Evolutionary conservation across 1,140 invertebrate species (phyloP).

Genomic region (Drosophila insularis): DNA sequence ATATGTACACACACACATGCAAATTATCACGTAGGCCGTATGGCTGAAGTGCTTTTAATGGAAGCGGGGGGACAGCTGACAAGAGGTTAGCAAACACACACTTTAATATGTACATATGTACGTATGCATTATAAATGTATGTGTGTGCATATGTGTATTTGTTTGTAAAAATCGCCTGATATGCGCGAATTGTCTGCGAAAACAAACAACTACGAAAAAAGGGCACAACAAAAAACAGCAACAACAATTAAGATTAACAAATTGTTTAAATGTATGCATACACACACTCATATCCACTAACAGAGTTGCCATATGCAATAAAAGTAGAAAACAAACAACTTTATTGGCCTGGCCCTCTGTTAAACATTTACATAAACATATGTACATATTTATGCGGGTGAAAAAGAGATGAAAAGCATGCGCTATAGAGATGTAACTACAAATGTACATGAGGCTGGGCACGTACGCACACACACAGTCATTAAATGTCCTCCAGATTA

Average conservation of each 20-base stretch:
- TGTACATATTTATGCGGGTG: slow-evolving; percentile 7
- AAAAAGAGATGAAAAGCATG: background rate
- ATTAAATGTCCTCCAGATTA: slow-evolving; percentile 6
- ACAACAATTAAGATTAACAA: slow-evolving; percentile 54
- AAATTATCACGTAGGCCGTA: slow-evolving; percentile 60
- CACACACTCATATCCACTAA: slow-evolving; percentile 26
- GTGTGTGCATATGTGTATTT: background rate
- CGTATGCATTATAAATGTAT: background rate
- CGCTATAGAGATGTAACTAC: slow-evolving; percentile 1
- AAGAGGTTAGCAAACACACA: slow-evolving; percentile 42
- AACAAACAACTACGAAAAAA: slow-evolving; percentile 68
- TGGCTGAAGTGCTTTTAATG: slow-evolving; percentile 43
- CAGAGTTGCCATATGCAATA: slow-evolving; percentile 64
- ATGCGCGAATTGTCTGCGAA: slow-evolving; percentile 61
- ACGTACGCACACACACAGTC: slow-evolving; percentile 45
- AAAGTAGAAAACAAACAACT: slow-evolving; percentile 26
- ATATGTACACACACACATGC: slow-evolving; percentile 31
- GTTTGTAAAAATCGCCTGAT: slow-evolving; percentile 63
- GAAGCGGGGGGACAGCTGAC: slow-evolving; percentile 21
- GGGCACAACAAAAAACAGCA: slow-evolving; percentile 39
- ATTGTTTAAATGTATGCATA: slow-evolving; percentile 28
- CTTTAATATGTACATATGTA: slow-evolving; percentile 12
- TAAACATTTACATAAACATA: slow-evolving; percentile 35
- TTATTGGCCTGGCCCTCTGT: slow-evolving; percentile 30
- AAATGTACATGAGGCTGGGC: slow-evolving; percentile 32